Evolutionary conservation across 2,888 invertebrate species (phyloP).

Genomic region (Muschampia plurimacula): DNA sequence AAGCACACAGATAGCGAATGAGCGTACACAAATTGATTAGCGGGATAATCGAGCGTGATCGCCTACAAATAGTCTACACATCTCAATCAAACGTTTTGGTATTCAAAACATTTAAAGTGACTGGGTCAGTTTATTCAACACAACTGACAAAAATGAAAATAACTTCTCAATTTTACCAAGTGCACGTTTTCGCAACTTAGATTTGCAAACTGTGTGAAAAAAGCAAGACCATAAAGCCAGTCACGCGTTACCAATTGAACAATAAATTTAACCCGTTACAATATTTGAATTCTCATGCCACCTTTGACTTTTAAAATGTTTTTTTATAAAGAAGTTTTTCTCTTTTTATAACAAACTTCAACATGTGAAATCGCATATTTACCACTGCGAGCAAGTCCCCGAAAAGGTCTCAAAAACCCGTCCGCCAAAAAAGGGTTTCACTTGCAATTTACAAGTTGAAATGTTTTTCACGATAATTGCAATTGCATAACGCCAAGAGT

Average conservation of each 20-base stretch:
- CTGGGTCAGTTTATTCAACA: neutral
- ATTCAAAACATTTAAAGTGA: conserved; percentile 13
- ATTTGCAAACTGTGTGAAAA: conserved; percentile 8
- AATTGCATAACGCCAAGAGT: conserved; percentile 61
- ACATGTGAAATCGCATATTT: conserved; percentile 7
- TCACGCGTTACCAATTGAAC: conserved; percentile 14
- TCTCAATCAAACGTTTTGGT: conserved; percentile 10
- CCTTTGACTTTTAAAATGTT: conserved; percentile 12
- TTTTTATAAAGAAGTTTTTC: neutral
- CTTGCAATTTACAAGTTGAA: conserved; percentile 16
- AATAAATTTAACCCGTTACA: conserved; percentile 9
- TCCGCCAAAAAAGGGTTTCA: conserved; percentile 13
- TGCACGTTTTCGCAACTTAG: neutral
- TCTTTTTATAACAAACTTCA: neutral
- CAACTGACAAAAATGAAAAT: neutral
- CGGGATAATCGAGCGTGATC: conserved; percentile 24
- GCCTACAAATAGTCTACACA: conserved; percentile 18
- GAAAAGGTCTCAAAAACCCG: conserved; percentile 16
- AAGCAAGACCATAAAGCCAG: neutral
- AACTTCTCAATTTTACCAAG: conserved; percentile 1
- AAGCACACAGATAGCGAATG: conserved; percentile 10
- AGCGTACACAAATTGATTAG: conserved; percentile 32
- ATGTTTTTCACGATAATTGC: conserved; percentile 50
- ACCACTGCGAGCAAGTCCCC: conserved; percentile 8
- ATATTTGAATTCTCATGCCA: conserved; percentile 6